Conservation (phyloP, 2,113 vertebrate species). For the Tachuris rubrigastra region DNA sequence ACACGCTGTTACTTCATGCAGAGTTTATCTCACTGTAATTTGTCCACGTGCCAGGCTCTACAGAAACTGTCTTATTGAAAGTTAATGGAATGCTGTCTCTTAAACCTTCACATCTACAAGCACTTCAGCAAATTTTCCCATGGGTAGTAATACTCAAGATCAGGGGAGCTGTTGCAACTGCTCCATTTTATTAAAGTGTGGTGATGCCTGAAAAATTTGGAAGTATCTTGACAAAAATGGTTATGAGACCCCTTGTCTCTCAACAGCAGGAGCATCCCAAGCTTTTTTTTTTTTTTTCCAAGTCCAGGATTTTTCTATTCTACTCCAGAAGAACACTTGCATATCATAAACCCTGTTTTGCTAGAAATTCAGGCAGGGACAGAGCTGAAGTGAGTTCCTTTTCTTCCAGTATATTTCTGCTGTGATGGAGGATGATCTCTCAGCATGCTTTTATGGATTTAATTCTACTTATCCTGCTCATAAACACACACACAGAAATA, state of each 20-base stretch:
- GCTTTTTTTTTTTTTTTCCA: background rate
- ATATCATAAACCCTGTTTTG: background rate
- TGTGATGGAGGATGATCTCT: slow-evolving; percentile 34
- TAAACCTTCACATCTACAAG: background rate
- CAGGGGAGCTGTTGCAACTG: background rate
- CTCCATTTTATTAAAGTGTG: slow-evolving; percentile 3
- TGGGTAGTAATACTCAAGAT: background rate
- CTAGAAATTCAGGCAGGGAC: background rate
- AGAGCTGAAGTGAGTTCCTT: slow-evolving; percentile 1
- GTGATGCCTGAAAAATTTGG: background rate
- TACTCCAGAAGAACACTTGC: background rate
- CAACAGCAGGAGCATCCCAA: background rate
- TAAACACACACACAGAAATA: slow-evolving; percentile 43
- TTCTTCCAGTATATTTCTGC: slow-evolving; percentile 39
- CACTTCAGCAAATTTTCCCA: background rate
- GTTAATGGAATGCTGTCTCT: background rate
- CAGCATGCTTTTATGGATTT: slow-evolving; percentile 64
- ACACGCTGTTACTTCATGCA: background rate
- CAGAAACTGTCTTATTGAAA: background rate
- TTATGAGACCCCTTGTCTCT: background rate
- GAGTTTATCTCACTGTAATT: background rate
- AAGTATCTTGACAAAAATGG: background rate
- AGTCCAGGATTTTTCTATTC: background rate
- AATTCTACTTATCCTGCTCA: background rate
- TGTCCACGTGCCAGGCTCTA: background rate